Conservation (phyloP, 92 coral and sea anemone genomes). For the Scolanthus callimorphus region DNA sequence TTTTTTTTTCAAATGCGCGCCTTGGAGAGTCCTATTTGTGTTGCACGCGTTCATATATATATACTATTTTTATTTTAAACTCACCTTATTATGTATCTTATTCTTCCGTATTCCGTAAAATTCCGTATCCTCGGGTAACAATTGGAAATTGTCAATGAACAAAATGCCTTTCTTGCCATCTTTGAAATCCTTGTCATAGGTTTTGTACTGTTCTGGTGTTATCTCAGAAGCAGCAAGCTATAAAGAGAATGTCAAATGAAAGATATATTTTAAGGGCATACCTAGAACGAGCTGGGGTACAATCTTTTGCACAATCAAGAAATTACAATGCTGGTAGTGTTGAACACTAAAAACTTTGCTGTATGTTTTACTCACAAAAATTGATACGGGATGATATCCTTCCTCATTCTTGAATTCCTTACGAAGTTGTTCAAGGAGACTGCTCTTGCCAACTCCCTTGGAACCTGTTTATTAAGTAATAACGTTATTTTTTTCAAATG, state of each 20-base stretch:
- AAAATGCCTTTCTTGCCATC: conserved; percentile 13
- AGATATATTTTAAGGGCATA: conserved; percentile 19
- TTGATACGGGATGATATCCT: conserved; percentile 16
- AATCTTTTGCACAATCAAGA: conserved; percentile 19
- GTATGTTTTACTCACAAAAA: conserved; percentile 15
- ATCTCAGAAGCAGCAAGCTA: conserved; percentile 7
- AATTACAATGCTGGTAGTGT: conserved; percentile 14
- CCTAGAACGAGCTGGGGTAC: conserved; percentile 22
- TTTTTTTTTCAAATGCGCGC: no score
- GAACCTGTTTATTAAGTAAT: conserved; percentile 19
- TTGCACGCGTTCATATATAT: no score
- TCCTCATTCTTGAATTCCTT: conserved; percentile 18
- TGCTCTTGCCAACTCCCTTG: conserved; percentile 18
- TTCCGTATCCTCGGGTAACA: conserved; percentile 15
- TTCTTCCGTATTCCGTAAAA: conserved; percentile 2
- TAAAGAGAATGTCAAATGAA: conserved; percentile 18
- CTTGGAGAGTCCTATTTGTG: no score
- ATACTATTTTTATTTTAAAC: conserved; percentile 15
- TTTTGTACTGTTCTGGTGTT: conserved; percentile 15
- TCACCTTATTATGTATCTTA: conserved; percentile 8
- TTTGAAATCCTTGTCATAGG: conserved; percentile 2
- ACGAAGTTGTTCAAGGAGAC: conserved; percentile 10
- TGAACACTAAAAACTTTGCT: conserved; percentile 16
- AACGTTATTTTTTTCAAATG: conserved; percentile 15
- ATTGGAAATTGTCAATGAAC: conserved; percentile 15